Base-by-base conservation (phyloP, 2,113 vertebrate genomes). In the Rhinoptilus africanus region DNA sequence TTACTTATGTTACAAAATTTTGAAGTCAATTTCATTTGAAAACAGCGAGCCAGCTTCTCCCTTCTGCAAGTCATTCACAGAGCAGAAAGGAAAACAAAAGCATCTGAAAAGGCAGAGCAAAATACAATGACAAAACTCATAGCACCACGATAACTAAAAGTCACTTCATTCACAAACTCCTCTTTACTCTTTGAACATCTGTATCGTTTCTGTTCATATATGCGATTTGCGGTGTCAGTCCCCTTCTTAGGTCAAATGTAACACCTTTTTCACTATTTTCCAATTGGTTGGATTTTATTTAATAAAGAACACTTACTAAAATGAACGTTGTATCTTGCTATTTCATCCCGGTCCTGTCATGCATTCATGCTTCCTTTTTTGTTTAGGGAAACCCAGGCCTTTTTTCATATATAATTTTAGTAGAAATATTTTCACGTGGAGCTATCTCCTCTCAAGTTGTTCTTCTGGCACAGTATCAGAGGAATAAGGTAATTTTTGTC, bases 401-500 rank as follows among this genome's bases (percentile, higher is more conserved):
- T 73, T 95, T 90, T 80, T 62, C 84, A 79, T 48, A 80, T 10
- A 51, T 16, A 79, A 68, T 94, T 88, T 92, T 37, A 84, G 94
- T 27, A 62, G 62, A 54, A 96, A 86, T 76, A 81, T 80, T 92
- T 96, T 85, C 6, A 17, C 15, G 1, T 63, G 83, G 75, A 96
- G 59, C 91, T 86, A 62, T 73, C 84, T 57, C 66, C 62, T 94
- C 90, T 96, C 39, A 93, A 97, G 95, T 95, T 97, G 94, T 95
- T 98, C 85, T 93, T 96, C 53, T 95, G 95, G 95, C 85, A 88
- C 47, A 92, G 93, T 97, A 95, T 95, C 97, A 96, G 97, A 98
- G 97, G 97, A 98, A 97, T 98, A 98, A 97, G 97, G 97, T 96
- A 98, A 98, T 98, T 98, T 98, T 98, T 98, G 98, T 98, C 98